Percentiles rank a stretch among this genome's conserved stretches.
phyloP scores from a whole-genome alignment of 2,888 invertebrate genomes.

The Plemyria rubiginata region DNA sequence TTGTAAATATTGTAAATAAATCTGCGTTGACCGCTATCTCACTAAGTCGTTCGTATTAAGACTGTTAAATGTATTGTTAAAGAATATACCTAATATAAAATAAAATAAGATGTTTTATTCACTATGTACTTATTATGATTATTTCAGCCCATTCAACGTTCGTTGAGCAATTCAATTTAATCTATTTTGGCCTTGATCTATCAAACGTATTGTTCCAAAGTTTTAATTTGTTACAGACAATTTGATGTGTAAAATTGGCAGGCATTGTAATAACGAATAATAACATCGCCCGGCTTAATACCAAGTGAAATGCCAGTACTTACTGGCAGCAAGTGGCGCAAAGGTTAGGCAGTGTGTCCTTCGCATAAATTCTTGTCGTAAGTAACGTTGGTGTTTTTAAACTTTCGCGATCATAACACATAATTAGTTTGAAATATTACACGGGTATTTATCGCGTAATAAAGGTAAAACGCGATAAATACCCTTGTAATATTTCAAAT shows the following conservation, averaged over 20 bases:
- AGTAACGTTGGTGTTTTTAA: too few relatives aligned
- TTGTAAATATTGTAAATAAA: slow-evolving; percentile 78
- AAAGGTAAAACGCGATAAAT: too few relatives aligned
- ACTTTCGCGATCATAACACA: too few relatives aligned
- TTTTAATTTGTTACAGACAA: slow-evolving; percentile 40
- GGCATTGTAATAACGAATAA: slow-evolving; percentile 40
- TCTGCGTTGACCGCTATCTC: slow-evolving; percentile 75
- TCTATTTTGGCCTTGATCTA: slow-evolving; percentile 40
- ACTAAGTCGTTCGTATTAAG: slow-evolving; percentile 83
- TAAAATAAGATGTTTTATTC: slow-evolving; percentile 60
- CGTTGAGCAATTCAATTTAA: slow-evolving; percentile 43
- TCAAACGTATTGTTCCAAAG: slow-evolving; percentile 42
- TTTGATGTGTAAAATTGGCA: slow-evolving; percentile 37
- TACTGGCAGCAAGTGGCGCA: slow-evolving; percentile 34
- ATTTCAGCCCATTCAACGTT: slow-evolving; percentile 35
- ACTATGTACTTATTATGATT: slow-evolving; percentile 31
- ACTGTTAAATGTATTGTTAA: slow-evolving; percentile 84
- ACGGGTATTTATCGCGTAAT: too few relatives aligned
- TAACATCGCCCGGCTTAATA: slow-evolving; percentile 25
- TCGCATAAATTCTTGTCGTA: slow-evolving; percentile 44
- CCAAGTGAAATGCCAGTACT: slow-evolving; percentile 53
- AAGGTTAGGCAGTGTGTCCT: slow-evolving; percentile 54
- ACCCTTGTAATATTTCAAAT: too few relatives aligned
- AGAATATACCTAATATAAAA: slow-evolving; percentile 78
- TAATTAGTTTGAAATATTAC: too few relatives aligned